Conservation (phyloP, 2,888 invertebrate genomes). For the Yponomeuta evonymella region DNA sequence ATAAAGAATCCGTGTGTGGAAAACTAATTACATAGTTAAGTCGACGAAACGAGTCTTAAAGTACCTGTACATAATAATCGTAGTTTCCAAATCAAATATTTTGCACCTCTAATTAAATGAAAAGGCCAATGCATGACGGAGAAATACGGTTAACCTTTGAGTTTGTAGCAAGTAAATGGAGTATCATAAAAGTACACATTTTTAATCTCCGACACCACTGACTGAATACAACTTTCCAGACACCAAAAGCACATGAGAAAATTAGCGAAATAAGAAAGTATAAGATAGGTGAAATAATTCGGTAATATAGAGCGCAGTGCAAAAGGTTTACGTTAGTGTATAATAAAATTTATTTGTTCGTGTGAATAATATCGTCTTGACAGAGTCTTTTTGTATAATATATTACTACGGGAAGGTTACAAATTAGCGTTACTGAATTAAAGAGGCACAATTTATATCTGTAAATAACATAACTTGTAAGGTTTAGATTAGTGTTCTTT, state of each 20-base stretch:
- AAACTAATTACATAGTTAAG: neutral
- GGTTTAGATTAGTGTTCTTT: slow-evolving; percentile 10
- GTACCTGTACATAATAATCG: neutral
- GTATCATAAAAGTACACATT: too few relatives aligned
- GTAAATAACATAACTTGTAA: slow-evolving; percentile 42
- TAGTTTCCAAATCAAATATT: neutral
- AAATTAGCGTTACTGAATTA: slow-evolving; percentile 57
- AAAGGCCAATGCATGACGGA: neutral
- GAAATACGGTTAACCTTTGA: neutral
- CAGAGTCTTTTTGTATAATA: slow-evolving; percentile 60
- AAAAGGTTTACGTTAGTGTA: slow-evolving; percentile 71
- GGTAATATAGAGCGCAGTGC: slow-evolving; percentile 45
- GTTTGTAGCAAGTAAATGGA: neutral
- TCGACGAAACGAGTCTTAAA: neutral
- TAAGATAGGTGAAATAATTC: neutral
- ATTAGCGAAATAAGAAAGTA: neutral
- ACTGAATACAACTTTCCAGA: neutral
- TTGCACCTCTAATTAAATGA: neutral
- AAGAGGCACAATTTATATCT: slow-evolving; percentile 68
- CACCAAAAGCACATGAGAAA: neutral
- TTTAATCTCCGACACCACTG: neutral
- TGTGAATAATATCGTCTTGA: slow-evolving; percentile 69
- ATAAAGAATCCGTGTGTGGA: neutral
- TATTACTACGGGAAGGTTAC: slow-evolving; percentile 49
- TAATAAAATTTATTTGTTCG: slow-evolving; percentile 60